Conservation (phyloP, 2,888 invertebrate species). For the Agonopterix arenella region DNA sequence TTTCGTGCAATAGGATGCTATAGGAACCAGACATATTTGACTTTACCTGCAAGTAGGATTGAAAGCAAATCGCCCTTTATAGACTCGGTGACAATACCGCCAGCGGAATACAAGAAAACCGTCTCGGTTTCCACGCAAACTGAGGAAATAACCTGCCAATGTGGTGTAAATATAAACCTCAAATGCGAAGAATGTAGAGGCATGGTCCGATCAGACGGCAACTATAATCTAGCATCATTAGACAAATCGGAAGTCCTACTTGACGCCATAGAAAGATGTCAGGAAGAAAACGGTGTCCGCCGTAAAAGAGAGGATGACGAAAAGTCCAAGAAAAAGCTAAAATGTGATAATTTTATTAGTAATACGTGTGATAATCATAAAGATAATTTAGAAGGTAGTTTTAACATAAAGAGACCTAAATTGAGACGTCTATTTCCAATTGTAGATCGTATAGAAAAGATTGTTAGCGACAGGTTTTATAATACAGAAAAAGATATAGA, state of each 20-base stretch:
- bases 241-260: conserved; percentile 64
- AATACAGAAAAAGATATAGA: conserved; percentile 44
- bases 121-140: conserved; percentile 61
- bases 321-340: conserved; percentile 58
- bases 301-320: conserved; percentile 45
- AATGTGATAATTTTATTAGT: conserved; percentile 59
- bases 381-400: conserved; percentile 16
- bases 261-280: conserved; percentile 72
- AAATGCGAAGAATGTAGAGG: conserved; percentile 43
- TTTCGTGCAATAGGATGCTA: conserved; percentile 67
- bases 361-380: conserved; percentile 42
- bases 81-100: conserved; percentile 38
- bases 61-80: conserved; percentile 57
- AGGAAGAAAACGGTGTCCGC: conserved; percentile 34
- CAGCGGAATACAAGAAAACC: conserved; percentile 49
- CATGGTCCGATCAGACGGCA: conserved; percentile 62
- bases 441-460: conserved; percentile 51
- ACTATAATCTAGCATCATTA: conserved; percentile 47
- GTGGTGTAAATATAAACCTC: conserved; percentile 41
- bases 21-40: conserved; percentile 64
- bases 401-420: conserved; percentile 59
- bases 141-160: conserved; percentile 51
- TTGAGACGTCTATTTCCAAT: conserved; percentile 52
- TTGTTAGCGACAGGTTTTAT: conserved; percentile 47
- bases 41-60: conserved; percentile 56